These are phyloP conservation scores for Sebastes oblongus DNA, from an alignment of 2,797 vertebrate species.

Conservation along the genomic window DNA sequence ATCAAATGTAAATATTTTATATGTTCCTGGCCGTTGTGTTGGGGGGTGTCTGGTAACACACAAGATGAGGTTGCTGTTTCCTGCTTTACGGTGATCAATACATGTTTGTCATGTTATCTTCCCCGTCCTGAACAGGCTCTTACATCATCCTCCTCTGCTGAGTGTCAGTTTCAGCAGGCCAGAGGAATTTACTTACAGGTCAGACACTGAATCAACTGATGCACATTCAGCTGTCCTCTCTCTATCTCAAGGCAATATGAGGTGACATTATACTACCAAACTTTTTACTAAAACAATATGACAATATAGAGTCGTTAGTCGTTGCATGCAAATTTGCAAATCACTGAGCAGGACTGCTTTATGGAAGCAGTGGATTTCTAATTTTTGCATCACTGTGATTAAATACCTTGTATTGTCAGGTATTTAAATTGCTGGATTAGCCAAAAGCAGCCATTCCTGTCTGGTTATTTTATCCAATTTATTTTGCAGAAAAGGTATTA, in stretches of 20 bases:
- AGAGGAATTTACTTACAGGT: constrained; percentile 80
- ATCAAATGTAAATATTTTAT: constrained; percentile 82
- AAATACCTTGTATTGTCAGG: not conserved
- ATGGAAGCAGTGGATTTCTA: not conserved
- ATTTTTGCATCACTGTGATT: not conserved
- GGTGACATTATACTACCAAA: constrained; percentile 21
- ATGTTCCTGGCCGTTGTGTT: constrained; percentile 60
- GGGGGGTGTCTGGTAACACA: constrained; percentile 75
- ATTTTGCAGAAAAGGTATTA: not conserved
- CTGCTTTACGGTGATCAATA: constrained; percentile 68
- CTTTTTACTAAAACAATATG: not conserved
- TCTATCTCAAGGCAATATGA: constrained; percentile 21
- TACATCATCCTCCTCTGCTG: constrained; percentile 66
- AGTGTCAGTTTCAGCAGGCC: constrained; percentile 69
- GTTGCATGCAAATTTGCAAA: not conserved
- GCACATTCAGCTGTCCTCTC: not conserved
- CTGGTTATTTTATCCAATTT: not conserved
- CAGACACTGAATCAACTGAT: constrained; percentile 60
- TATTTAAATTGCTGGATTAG: not conserved
- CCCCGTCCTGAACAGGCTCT: constrained; percentile 56
- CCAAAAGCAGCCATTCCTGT: not conserved
- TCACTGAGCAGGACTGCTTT: not conserved
- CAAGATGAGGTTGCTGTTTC: constrained; percentile 76
- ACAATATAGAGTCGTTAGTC: not conserved
- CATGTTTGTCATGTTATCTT: constrained; percentile 77